Conservation (phyloP, 2,797 vertebrate species). For the Coilia nasus region DNA sequence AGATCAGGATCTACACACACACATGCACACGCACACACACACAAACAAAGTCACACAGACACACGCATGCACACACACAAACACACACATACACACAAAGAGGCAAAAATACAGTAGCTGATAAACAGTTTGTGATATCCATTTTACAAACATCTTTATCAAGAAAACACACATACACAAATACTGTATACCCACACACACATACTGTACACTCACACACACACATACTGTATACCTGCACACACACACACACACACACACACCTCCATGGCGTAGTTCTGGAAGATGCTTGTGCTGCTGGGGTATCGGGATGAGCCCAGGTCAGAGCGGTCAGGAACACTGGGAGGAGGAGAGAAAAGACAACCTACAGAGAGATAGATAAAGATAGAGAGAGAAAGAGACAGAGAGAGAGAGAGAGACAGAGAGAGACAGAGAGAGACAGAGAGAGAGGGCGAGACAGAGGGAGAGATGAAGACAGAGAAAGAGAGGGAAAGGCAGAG, state of each 20-base stretch:
- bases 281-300: conserved; percentile 81
- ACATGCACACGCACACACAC: background rate
- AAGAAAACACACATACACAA: too few relatives aligned
- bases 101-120: too few relatives aligned
- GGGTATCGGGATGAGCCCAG: conserved; percentile 83
- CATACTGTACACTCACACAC: background rate
- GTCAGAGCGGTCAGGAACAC: conserved; percentile 79
- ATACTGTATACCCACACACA: background rate
- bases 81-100: background rate
- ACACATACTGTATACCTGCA: background rate
- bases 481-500: background rate
- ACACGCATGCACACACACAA: background rate
- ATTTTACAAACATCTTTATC: too few relatives aligned
- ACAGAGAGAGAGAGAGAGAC: background rate
- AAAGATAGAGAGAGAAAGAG: background rate
- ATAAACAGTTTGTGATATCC: too few relatives aligned
- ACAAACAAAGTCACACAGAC: background rate
- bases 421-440: background rate
- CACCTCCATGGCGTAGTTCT: conserved; percentile 87
- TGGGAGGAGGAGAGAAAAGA: conserved; percentile 72
- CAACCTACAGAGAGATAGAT: background rate
- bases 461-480: background rate
- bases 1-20: conserved; percentile 85
- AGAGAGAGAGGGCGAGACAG: too few relatives aligned
- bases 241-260: conserved; percentile 21